Conservation (phyloP, 2,888 invertebrate genomes). For the Tanytarsus gracilentus region DNA sequence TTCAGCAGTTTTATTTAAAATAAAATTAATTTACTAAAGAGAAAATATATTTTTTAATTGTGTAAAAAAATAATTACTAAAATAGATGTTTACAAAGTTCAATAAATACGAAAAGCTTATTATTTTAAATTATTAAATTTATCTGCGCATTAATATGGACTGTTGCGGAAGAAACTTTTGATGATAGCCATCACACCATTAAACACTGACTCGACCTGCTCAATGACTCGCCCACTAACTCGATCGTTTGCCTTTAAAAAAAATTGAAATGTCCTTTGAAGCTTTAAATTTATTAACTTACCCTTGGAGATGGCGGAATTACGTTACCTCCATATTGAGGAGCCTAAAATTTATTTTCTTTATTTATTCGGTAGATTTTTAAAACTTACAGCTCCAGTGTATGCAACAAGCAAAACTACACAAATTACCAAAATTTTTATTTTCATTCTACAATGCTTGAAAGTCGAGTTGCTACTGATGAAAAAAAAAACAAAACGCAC, state of each 20-base stretch:
- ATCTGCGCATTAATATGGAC: too few species aligned
- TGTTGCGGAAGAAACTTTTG: not conserved
- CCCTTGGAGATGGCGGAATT: not conserved
- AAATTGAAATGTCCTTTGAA: too few species aligned
- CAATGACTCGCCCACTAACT: slow-evolving; percentile 16
- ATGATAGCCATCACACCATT: not conserved
- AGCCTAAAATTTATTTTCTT: not conserved
- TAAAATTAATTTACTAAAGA: too few species aligned
- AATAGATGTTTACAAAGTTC: too few species aligned
- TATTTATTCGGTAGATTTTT: not conserved
- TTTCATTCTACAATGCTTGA: too few species aligned
- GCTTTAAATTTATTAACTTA: not conserved
- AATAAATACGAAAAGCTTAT: too few species aligned
- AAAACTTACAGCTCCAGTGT: not conserved
- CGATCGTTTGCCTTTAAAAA: not conserved
- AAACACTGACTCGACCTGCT: not conserved
- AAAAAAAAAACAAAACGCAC: too few species aligned
- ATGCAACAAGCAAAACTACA: not conserved
- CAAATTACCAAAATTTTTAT: not conserved
- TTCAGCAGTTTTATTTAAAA: too few species aligned
- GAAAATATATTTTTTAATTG: too few species aligned
- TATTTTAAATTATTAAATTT: too few species aligned
- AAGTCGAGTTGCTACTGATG: too few species aligned
- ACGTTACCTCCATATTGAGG: not conserved
- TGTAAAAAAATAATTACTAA: too few species aligned